Evolutionary conservation across 2,888 invertebrate genomes (phyloP), one percentile per base, ranked within the genome.

Genomic region (Linyphia triangularis): DNA sequence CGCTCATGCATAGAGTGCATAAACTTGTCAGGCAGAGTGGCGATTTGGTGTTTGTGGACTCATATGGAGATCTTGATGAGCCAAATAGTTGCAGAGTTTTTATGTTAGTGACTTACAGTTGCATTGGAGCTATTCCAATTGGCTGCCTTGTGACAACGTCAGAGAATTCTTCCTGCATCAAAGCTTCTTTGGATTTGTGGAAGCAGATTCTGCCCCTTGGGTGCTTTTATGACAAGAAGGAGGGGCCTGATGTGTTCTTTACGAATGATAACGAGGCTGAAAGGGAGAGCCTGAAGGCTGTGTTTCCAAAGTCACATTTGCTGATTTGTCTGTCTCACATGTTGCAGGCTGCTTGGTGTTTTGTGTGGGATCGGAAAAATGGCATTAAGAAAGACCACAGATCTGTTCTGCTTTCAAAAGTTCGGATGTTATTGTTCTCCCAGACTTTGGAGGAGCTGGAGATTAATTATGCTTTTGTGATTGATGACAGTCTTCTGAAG

Each of bases 11-110:
- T 10, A 65, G 89, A 16, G 79, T 89, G 3, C 89, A 89, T 19
- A 78, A 51, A 1, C 33, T 78, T 7, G 30, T 89, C 10, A 89
- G 72, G n/a, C 78, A 89, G 2, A 89, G 89, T 73, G 89, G 89
- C 19, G 89, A 89, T 33, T 10, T 84, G 16, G 83, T 89, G 6
- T 84, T 89, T 67, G 65, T 89, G 3, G 89, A 89, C 63, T 37
- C 65, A 13, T 89, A 89, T 37, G 89, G 89, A 4, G 89, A 89
- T 19, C 30, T 84, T 40, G 89, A 89, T n/a, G 89, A 89, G 28
- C 72, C 84, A 3, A 84, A 89, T 22, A 84, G 65, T 13, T 89
- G 89, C 24, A 63, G 79, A 1, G 79, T 89, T 10, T 37, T 78
- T 24, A 33, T 84, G 65, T 78, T 89, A 24, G 79, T 84, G 6